Base-by-base conservation (phyloP, 2,797 vertebrate genomes). In the Cirrhinus mrigala region DNA sequence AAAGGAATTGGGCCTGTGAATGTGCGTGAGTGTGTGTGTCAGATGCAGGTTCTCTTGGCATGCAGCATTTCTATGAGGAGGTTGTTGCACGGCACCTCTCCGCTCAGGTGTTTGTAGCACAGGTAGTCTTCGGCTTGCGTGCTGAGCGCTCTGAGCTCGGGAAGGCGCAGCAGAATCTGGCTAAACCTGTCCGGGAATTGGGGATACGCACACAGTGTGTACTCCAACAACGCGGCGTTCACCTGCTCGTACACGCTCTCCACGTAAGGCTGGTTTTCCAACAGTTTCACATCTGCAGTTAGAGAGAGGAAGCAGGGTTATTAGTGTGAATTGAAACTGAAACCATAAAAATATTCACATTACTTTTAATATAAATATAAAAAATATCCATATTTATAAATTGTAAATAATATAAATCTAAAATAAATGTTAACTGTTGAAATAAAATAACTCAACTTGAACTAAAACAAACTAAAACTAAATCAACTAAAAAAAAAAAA, bases 1-100 rank as follows among this genome's bases (percentile, higher is more conserved):
- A 12, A 58, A 56, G 62, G 75, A 79, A 70, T 70, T 76, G 1
- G 40, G 66, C 37, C 62, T 70, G 52, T 37, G 33, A 46, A 44
- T 56, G 68, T 44, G 29, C 58, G 71, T 10, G 52, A 16, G 20
- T 77, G 71, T 29, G 70, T 27, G 58, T 44, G 73, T 91, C 90
- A 92, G 58, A 86, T 8, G 40, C 93, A 96, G 91, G 94, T 94
- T 92, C 93, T 91, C 91, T 97, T 99, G 91, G 97, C 96, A 0
- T 98, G 96, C 48, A 99, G 96, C 98, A 99, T 98, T 93, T 99
- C 98, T 0, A 96, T 95, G 88, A 99, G 96, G 88, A 99, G 95
- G 94, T 95, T 99, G 96, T 98, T 98, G 89, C 96, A 96, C 29
- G 97, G 97, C 88, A 97, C 95, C 88, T 98, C 97, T 1, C 96